Percentiles rank a stretch among this genome's conserved stretches.
Evolutionary conservation across 2,113 vertebrate genomes (phyloP).

Genomic region (Orcinus orca): DNA sequence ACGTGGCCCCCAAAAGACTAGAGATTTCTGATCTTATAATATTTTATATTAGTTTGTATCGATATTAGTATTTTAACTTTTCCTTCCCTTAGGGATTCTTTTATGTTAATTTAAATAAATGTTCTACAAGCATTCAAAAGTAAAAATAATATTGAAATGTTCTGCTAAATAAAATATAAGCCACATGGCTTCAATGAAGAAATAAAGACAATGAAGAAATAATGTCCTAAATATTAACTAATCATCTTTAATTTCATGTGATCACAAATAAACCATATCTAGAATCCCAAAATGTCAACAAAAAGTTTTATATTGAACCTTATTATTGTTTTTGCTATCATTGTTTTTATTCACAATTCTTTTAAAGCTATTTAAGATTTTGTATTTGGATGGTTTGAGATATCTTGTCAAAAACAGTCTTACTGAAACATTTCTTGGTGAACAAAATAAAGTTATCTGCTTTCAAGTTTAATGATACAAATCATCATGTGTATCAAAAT

Average conservation of each 20-base stretch:
- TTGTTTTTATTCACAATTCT: not conserved
- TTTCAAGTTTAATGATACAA: constrained; percentile 3
- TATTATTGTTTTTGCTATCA: not conserved
- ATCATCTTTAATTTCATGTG: not conserved
- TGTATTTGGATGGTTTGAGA: not conserved
- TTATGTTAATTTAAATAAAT: constrained; percentile 51
- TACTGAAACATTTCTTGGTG: not conserved
- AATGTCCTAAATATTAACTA: not conserved
- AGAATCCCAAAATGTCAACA: not conserved
- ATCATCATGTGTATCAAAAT: not conserved
- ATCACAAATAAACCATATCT: not conserved
- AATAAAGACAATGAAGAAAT: not conserved
- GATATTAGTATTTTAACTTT: not conserved
- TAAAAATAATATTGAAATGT: constrained; percentile 64
- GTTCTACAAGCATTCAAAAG: constrained; percentile 62
- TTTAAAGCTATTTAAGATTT: not conserved
- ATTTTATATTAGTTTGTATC: not conserved
- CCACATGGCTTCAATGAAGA: constrained; percentile 41
- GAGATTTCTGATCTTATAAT: not conserved
- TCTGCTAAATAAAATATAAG: constrained; percentile 66
- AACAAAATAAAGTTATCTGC: not conserved
- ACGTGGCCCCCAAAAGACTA: not conserved
- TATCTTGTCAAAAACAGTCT: not conserved
- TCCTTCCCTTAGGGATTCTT: constrained; percentile 28
- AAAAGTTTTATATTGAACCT: not conserved